phyloP scores from a whole-genome alignment of 2,797 vertebrate genomes.

The Crenichthys baileyi region DNA sequence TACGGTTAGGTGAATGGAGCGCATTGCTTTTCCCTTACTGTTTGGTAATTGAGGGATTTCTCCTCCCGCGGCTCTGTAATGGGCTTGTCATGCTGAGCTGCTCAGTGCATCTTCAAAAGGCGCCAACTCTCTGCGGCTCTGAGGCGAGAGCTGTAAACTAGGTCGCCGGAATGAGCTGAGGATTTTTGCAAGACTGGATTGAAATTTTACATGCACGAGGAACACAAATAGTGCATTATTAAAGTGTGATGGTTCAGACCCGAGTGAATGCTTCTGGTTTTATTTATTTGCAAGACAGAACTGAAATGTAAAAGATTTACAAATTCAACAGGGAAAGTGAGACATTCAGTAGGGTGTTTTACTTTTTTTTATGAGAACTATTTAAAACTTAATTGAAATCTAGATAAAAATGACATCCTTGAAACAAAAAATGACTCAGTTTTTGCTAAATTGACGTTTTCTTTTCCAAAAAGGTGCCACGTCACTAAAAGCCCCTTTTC shows the following conservation, averaged over 20 bases:
- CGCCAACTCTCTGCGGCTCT: conserved; percentile 77
- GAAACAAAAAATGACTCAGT: conserved; percentile 15
- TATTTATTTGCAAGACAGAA: conserved; percentile 28
- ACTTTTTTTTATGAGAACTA: conserved; percentile 17
- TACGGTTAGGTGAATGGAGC: conserved; percentile 53
- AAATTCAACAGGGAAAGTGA: conserved; percentile 19
- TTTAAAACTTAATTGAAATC: conserved; percentile 6
- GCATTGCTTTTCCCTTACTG: conserved; percentile 50
- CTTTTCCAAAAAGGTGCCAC: conserved; percentile 40
- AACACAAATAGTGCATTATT: conserved; percentile 64
- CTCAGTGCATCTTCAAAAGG: conserved; percentile 80
- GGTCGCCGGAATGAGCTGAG: conserved; percentile 73
- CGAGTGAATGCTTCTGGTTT: conserved; percentile 30
- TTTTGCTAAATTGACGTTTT: conserved; percentile 8
- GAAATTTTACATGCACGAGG: conserved; percentile 52
- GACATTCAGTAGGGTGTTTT: conserved; percentile 16
- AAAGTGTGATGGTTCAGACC: conserved; percentile 40
- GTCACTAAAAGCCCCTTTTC: not conserved
- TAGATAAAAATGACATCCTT: conserved; percentile 6
- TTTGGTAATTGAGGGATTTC: conserved; percentile 65
- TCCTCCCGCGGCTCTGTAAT: conserved; percentile 68
- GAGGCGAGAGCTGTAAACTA: conserved; percentile 79
- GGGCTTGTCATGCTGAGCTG: conserved; percentile 78
- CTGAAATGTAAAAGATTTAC: conserved; percentile 14
- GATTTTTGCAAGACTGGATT: conserved; percentile 69